phyloP scores from a whole-genome alignment of 2,888 invertebrate species.

The Trachelus troglodyta region DNA sequence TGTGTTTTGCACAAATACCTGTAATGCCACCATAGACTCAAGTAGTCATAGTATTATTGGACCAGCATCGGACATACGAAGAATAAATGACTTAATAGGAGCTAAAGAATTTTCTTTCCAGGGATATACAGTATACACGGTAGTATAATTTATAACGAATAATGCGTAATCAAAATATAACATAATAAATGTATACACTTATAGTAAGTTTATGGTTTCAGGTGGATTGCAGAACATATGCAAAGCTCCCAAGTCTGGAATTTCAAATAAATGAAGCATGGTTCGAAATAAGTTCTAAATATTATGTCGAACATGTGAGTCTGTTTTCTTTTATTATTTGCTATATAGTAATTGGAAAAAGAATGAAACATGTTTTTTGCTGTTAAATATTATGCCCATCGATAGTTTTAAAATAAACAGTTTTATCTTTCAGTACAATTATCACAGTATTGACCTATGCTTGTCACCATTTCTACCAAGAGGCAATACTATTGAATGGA shows the following conservation, averaged over 20 bases:
- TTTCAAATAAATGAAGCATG: conserved; percentile 71
- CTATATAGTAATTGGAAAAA: background rate
- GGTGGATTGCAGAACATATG: conserved; percentile 73
- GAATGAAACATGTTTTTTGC: background rate
- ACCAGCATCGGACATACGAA: conserved; percentile 58
- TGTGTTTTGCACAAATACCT: conserved; percentile 57
- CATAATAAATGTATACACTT: background rate
- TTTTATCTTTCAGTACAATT: conserved; percentile 59
- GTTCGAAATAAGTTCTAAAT: conserved; percentile 72
- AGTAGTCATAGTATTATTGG: conserved; percentile 65
- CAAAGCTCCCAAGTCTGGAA: conserved; percentile 71
- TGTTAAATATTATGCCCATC: background rate
- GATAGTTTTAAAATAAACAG: background rate
- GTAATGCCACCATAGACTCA: conserved; percentile 65
- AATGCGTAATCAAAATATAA: background rate
- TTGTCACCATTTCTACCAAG: conserved; percentile 65
- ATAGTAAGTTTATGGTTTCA: conserved; percentile 41
- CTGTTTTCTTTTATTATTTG: background rate
- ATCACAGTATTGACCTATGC: conserved; percentile 59
- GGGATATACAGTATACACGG: conserved; percentile 32
- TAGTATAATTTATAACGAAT: conserved; percentile 16
- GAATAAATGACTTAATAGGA: conserved; percentile 62
- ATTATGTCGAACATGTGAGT: conserved; percentile 71
- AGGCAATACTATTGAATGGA: conserved; percentile 55
- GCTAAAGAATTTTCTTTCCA: conserved; percentile 48